Evolutionary conservation across 2,888 invertebrate genomes (phyloP).

Genomic region (Noctua fimbriata): DNA sequence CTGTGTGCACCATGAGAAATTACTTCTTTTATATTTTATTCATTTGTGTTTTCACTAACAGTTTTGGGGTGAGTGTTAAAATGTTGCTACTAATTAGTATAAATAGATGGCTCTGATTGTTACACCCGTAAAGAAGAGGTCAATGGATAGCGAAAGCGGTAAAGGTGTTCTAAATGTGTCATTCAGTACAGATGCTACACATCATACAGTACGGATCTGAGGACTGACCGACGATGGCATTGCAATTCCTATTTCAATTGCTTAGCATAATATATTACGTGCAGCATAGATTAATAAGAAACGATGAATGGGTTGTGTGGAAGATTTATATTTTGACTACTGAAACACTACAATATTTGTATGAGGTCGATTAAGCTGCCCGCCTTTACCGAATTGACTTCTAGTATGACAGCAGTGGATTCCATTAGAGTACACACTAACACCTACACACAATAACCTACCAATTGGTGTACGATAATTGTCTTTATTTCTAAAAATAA

Average conservation of each 20-base stretch:
- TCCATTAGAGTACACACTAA: background rate
- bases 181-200: background rate
- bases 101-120: background rate
- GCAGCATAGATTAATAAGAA: background rate
- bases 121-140: background rate
- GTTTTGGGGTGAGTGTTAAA: conserved; percentile 50
- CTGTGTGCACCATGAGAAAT: conserved; percentile 53
- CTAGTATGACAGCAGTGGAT: background rate
- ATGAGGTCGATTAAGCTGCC: background rate
- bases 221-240: background rate
- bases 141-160: background rate
- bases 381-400: background rate
- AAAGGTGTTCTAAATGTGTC: background rate
- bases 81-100: background rate
- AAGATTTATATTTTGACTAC: background rate
- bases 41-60: conserved; percentile 37
- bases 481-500: background rate
- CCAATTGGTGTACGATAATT: background rate
- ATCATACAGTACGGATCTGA: background rate
- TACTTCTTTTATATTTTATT: conserved; percentile 53
- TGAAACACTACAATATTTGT: background rate
- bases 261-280: background rate
- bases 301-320: background rate
- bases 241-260: background rate
- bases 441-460: background rate